Evolutionary conservation across 1,140 invertebrate genomes (phyloP), one percentile per base, ranked within the genome.

Genomic region (Drepana arcuata): DNA sequence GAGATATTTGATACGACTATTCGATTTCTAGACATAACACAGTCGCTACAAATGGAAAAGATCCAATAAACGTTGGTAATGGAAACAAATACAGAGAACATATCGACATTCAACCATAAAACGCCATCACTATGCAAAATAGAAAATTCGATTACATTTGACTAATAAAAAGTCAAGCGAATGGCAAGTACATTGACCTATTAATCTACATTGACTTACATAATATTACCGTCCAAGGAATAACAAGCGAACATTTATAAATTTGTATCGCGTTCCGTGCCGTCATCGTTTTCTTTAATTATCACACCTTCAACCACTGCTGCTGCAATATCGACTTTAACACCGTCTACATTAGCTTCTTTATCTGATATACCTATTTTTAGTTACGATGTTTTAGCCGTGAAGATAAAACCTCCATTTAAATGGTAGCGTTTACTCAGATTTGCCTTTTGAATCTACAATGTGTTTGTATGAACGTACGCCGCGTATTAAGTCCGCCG

Each of bases 181-280:
- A 67, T 59, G 61, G 31, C 42, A 56, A 63, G 63, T 63, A 63
- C 64, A 48, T 67, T 65, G 70, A 67, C 70, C 65, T 36, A 74
- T 51, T 71, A 66, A 69, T 64, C 67, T 55, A 74, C 54, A 65
- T 70, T 42, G 30, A 43, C 54, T 74, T 74, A 71, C 70, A 65
- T 71, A 71, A 74, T 39, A 52, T 7, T 15, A 25, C 35, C 48
- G 48, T 48, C 35, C 41, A 14, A 14, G 33, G 66, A 70, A 73
- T 70, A 66, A 34, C 35, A 68, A 73, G 34, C 48, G 39, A 41
- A 41, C 39, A 52, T 55, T 47, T 58, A 53, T 53, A 44, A 44
- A 63, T 63, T 66, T 57, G 47, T 53, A 50, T 33, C 56, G 47
- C 59, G 59, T 59, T 43, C 40, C 35, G 14, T 66, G 54, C 50